Percentiles rank a stretch among this genome's conserved stretches.
phyloP scores from a whole-genome alignment of 1,140 invertebrate genomes.

The Parasteatoda tepidariorum region DNA sequence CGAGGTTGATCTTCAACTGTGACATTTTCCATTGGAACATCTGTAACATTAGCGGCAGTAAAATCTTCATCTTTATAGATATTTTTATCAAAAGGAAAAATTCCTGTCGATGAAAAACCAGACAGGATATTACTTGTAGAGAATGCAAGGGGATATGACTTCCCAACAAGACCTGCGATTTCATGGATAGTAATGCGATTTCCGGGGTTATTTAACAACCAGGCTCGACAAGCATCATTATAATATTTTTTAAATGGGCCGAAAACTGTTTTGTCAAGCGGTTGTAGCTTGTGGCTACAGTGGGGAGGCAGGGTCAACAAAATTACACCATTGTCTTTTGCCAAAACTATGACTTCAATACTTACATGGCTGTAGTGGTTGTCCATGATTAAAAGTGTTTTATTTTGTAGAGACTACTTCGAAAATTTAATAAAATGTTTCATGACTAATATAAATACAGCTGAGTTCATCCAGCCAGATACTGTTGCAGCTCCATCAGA shows the following conservation, averaged over 20 bases:
- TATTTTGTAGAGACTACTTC: neutral
- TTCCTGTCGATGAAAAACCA: too few relatives aligned
- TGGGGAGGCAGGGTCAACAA: constrained; percentile 62
- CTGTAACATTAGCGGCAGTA: too few relatives aligned
- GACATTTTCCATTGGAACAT: too few relatives aligned
- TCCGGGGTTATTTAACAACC: too few relatives aligned
- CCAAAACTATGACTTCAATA: constrained; percentile 57
- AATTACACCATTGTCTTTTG: constrained; percentile 61
- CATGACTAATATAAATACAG: neutral
- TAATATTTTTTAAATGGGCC: constrained; percentile 67
- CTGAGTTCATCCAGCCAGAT: neutral
- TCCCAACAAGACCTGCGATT: neutral
- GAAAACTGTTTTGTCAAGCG: constrained; percentile 66
- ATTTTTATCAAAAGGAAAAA: neutral
- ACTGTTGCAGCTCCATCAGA: neutral
- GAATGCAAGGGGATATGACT: too few relatives aligned
- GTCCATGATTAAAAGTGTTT: constrained; percentile 54
- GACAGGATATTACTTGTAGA: too few relatives aligned
- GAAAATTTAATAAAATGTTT: neutral
- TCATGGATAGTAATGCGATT: too few relatives aligned
- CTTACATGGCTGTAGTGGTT: constrained; percentile 66
- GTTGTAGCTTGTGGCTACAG: constrained; percentile 55
- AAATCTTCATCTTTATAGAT: too few relatives aligned
- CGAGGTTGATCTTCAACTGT: too few relatives aligned
- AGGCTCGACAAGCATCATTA: too few relatives aligned